Base-by-base conservation (phyloP, 35 echinoderm and acorn worm genomes). In the Diadema setosum region DNA sequence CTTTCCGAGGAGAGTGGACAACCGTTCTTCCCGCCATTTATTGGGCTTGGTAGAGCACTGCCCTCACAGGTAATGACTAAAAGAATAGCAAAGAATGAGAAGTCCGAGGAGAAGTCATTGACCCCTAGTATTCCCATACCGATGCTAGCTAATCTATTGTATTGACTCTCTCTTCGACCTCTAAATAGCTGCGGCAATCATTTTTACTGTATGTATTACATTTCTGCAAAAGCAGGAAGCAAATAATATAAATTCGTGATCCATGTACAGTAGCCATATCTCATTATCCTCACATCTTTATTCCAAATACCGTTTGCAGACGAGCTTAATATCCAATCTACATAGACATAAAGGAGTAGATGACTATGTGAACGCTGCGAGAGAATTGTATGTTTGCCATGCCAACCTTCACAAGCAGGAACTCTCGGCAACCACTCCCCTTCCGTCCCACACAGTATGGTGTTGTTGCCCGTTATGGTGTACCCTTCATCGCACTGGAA, bases 351-450 rank as follows among this genome's bases (percentile, higher is more conserved):
- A 1, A 55, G 21, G 12, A 55, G 21, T 55, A n/a, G 49, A 55
- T 55, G 49, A 2, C 12, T n/a, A 1, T 12, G 12, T 55, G 12
- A 55, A 55, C 1, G 12, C 21, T 1, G 2, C 14, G 21, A 16
- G 21, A n/a, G 49, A 55, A 55, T 55, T 16, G n/a, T n/a, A n/a
- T n/a, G n/a, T n/a, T n/a, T n/a, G n/a, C n/a, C n/a, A n/a, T n/a
- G n/a, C n/a, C n/a, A n/a, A 87, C 85, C 63, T 87, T 46, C 20
- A 46, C 85, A 87, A 25, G 26, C 25, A 20, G 85, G 85, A 6
- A 50, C 15, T 0, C 5, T 41, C 17, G 70, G 85, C 42, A 24
- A 30, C 85, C 85, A 87, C 35, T 87, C 34, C 4, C 64, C 64
- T 5, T 46, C 36, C 15, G 20, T 4, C 5, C 85, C 85, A 46